phyloP scores from a whole-genome alignment of 2,113 vertebrate species.

The Bucco capensis region DNA sequence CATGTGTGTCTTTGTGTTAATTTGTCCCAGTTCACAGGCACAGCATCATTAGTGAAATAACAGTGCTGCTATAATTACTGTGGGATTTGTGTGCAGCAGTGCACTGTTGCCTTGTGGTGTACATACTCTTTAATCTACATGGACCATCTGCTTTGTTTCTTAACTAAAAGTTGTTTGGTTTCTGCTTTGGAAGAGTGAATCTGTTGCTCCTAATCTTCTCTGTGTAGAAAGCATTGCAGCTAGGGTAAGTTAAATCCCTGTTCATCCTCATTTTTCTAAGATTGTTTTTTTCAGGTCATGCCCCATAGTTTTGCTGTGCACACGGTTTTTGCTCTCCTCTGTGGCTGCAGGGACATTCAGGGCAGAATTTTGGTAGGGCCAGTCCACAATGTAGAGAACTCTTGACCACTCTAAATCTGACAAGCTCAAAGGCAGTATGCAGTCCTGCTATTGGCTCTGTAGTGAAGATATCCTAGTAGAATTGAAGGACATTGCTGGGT shows the following conservation, averaged over 20 bases:
- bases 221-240: neutral
- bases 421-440: neutral
- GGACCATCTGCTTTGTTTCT: constrained; percentile 66
- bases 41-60: constrained; percentile 56
- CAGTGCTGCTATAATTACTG: constrained; percentile 49
- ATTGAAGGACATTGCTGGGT: neutral
- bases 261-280: neutral
- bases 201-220: constrained; percentile 26
- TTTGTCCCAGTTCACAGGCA: constrained; percentile 52
- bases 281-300: neutral
- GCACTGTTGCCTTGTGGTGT: constrained; percentile 10
- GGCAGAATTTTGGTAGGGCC: neutral
- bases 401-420: neutral
- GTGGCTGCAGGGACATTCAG: neutral
- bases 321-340: neutral
- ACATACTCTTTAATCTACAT: constrained; percentile 59
- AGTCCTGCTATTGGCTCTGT: neutral
- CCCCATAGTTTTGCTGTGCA: accelerated
- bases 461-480: neutral
- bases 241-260: neutral
- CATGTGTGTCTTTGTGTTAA: constrained; percentile 40
- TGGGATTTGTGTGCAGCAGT: constrained; percentile 56
- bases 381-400: neutral
- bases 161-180: constrained; percentile 66
- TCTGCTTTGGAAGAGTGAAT: constrained; percentile 14